Evolutionary conservation across 2,113 vertebrate genomes (phyloP).

Genomic region (Anas platyrhynchos): DNA sequence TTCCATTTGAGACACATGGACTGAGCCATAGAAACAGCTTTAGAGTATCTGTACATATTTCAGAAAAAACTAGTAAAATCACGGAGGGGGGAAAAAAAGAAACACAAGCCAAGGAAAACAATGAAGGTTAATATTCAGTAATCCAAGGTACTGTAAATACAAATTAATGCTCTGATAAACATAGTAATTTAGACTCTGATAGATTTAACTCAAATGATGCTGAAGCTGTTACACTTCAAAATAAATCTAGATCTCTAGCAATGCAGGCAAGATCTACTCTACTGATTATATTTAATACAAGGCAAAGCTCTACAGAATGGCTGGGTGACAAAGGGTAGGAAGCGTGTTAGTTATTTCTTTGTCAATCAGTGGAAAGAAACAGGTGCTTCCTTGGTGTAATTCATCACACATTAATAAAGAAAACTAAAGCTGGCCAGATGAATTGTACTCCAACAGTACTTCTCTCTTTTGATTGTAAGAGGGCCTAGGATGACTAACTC

Average conservation of each 20-base stretch:
- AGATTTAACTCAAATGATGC: not conserved
- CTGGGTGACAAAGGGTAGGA: not conserved
- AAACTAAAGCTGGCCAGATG: not conserved
- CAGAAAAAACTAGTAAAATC: not conserved
- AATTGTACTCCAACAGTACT: not conserved
- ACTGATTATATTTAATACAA: not conserved
- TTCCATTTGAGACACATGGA: not conserved
- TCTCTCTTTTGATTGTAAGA: not conserved
- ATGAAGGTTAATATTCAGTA: not conserved
- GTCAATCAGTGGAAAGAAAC: not conserved
- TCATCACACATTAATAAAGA: not conserved
- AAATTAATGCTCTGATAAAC: not conserved
- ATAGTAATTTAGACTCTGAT: not conserved
- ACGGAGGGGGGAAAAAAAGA: not conserved
- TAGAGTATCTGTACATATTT: not conserved
- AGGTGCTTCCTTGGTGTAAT: not conserved
- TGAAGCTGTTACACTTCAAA: not conserved
- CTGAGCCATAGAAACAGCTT: not conserved
- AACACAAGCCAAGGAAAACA: not conserved
- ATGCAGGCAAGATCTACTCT: not conserved
- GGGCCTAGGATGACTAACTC: not conserved
- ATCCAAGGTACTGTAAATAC: not conserved
- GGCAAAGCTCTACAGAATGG: not conserved
- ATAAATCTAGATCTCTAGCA: not conserved
- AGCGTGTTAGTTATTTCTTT: not conserved